phyloP scores from a whole-genome alignment of 2,888 invertebrate genomes.

The Aphidoletes aphidimyza region DNA sequence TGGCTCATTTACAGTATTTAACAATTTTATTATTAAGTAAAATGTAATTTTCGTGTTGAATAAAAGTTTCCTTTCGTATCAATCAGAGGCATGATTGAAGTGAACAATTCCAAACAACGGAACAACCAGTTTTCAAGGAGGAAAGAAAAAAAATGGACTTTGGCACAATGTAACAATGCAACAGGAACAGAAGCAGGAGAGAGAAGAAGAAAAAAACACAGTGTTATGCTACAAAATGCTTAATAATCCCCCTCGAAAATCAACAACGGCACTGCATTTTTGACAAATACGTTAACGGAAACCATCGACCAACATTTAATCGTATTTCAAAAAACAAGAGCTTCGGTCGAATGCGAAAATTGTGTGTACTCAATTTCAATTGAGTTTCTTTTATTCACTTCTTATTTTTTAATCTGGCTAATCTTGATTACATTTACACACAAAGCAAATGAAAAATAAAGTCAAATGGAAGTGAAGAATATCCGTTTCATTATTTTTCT shows the following conservation, averaged over 20 bases:
- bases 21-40: not conserved
- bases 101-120: not conserved
- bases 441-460: not conserved
- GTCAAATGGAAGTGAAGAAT: not conserved
- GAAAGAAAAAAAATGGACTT: not conserved
- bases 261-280: not conserved
- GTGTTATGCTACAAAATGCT: not conserved
- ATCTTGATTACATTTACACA: slow-evolving; percentile 32
- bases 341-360: not conserved
- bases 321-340: not conserved
- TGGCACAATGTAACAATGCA: slow-evolving; percentile 26
- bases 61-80: not conserved
- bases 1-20: slow-evolving; percentile 48
- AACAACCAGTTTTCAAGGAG: not conserved
- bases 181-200: not conserved
- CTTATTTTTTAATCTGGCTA: slow-evolving; percentile 36
- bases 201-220: too few relatives aligned
- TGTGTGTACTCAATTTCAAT: not conserved
- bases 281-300: not conserved
- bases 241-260: slow-evolving; percentile 32
- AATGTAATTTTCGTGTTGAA: slow-evolving; percentile 27
- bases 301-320: not conserved
- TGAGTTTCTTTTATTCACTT: not conserved
- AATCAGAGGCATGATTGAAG: too few relatives aligned
- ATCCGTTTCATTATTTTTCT: not conserved